Base-by-base conservation (phyloP, 1,140 invertebrate genomes). In the Panagrolaimus sp. region DNA sequence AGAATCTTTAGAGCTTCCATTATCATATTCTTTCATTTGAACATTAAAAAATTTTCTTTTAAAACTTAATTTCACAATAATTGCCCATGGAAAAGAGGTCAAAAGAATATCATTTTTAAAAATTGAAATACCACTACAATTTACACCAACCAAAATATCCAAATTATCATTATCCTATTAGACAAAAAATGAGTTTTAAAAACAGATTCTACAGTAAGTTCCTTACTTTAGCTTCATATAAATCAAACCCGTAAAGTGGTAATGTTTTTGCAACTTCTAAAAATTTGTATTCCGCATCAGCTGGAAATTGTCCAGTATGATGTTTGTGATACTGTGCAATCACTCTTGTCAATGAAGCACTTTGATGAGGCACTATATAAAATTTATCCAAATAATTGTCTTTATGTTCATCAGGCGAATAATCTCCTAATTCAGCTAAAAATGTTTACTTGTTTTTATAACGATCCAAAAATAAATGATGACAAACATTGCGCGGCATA, bases 361-460 rank as follows among this genome's bases (percentile, higher is more conserved):
- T 91, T 85, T 96, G 93, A 72, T 91, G 89, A 0, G 91, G 91
- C 23, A 94, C 89, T 85, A 98, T 98, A 71, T 91, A 88, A 84
- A 98, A 98, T 86, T 98, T 94, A 0, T 95, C 98, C 1, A 98
- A 91, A 62, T 92, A 92, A 25, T 90, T 91, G n/a, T 92, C 90
- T 13, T 91, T 92, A 82, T 98, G 95, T 31, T 90, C 86, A 27
- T 88, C 85, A 64, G 91, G 88, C 84, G 98, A 94, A 86, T 91
- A 98, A 85, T 98, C 95, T 47, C 96, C 96, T 31, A 97, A 85
- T 86, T 99, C 96, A 75, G 95, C 92, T 94, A 81, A 67, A 87
- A 84, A 77, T 45, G 65, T 63, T 20, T 14, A 88, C 70, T 27
- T 4, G 62, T 44, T 20, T n/a, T n/a, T n/a, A n/a, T n/a, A n/a